Evolutionary conservation across 2,888 invertebrate genomes (phyloP), one percentile per base, ranked within the genome.

Genomic region (Hydriomena furcata): DNA sequence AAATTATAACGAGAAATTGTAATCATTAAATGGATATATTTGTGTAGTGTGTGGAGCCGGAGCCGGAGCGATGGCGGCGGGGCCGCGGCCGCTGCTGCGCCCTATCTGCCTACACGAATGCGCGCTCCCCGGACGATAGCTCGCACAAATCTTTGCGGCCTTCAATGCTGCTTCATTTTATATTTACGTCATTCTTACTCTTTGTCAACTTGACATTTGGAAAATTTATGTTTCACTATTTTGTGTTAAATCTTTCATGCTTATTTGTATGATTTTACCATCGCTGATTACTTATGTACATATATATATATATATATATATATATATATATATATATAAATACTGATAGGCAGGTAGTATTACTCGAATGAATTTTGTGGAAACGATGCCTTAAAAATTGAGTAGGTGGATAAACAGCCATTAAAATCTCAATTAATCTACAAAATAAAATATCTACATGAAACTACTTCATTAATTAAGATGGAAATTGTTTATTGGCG

Each of bases 1-100:
- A 90, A 89, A 89, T 89, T 89, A 89, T 89, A 87, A 87, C 88
- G 87, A 88, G 88, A 86, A 88, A 89, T 88, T 86, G 86, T 89
- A 85, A 89, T 86, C 85, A 82, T 86, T 85, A 86, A 86, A 85
- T 84, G 82, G 82, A 87, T 89, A 88, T 88, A 86, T 88, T 86
- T 61, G 53, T 54, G 46, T 85, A 84, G 85, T 84, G 85, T 84
- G 82, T 82, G 82, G 82, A 68, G 72, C 65, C 59, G 67, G 63
- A n/a, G 84, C 82, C 68, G 70, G 65, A 60, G 66, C 63, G 71
- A n/a, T n/a, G n/a, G n/a, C n/a, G n/a, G n/a, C 67, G 63, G 63
- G 61, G 71, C 65, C 61, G 60, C 51, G 44, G 58, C 48, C 50
- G 51, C 38, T 50, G 44, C 37, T 53, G 60, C 68, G 65, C 68